Evolutionary conservation across 2,888 invertebrate genomes (phyloP), one percentile per base, ranked within the genome.

Genomic region (Trimorus sp.): DNA sequence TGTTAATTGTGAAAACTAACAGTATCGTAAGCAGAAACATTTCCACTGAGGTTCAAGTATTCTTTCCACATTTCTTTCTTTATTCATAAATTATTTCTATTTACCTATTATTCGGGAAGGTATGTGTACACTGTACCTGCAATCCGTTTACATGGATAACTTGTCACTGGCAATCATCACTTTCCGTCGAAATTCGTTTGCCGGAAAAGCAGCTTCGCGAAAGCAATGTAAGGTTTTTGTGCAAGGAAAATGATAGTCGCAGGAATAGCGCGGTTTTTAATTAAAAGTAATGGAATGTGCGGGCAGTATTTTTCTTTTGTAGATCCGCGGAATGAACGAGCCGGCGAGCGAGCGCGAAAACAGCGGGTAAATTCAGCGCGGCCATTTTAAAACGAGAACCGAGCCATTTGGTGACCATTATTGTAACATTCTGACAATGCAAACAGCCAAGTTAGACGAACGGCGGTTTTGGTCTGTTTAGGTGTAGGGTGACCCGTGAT

Each of bases 171-270:
- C 26, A 26, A 26, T 3, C 26, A 26, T 26, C 26, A 3, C 26
- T 4, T 26, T 26, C 26, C 26, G 26, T 26, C 26, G 26, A 26
- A 26, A 26, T 26, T 26, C 26, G 26, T 26, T 4, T 26, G 1
- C 26, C 26, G 26, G 26, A 26, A 26, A 26, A 26, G 26, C 26
- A 26, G 26, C 26, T 26, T 26, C 85, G 84, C 83, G 85, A 86
- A 86, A 85, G 86, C 85, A 87, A 88, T 87, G 87, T 87, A 84
- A 87, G 86, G 87, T 86, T 86, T 87, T 85, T 84, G 82, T 4
- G 26, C 1, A 48, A 36, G 14, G 12, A 62, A 60, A 60, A 60
- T 8, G 45, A 45, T 6, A 36, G 7, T 14, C 14, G 49, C 48
- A 63, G n/a, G 36, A 49, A 51, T 51, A 38, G 14, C 12, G 15